These are phyloP conservation scores for Apis laboriosa DNA, from an alignment of 1,140 invertebrate species.

Conservation along the genomic window DNA sequence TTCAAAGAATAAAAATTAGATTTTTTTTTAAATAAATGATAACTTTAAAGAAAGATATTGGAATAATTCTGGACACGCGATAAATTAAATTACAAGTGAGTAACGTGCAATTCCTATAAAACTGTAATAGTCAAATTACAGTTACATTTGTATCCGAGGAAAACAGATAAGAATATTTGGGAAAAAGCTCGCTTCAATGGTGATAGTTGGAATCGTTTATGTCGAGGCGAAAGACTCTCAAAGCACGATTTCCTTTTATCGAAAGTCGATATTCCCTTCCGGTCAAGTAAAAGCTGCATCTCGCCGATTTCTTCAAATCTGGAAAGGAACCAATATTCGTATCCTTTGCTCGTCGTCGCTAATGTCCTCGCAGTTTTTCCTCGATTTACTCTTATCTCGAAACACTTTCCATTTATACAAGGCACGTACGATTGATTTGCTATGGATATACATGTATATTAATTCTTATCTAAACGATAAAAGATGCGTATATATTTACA, in stretches of 20 bases:
- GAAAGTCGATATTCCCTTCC: conserved; percentile 71
- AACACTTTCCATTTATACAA: not conserved
- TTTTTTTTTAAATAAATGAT: no score
- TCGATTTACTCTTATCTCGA: not conserved
- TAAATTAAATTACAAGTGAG: no score
- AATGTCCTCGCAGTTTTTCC: conserved; percentile 40
- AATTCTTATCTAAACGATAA: not conserved
- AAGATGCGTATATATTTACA: not conserved
- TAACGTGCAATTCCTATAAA: not conserved
- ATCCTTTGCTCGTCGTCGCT: conserved; percentile 44
- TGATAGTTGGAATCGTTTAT: conserved; percentile 63
- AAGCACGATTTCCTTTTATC: conserved; percentile 71
- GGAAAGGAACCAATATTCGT: conserved; percentile 33
- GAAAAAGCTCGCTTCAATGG: conserved; percentile 24
- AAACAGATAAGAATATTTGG: not conserved
- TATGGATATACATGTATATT: not conserved
- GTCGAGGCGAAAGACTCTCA: conserved; percentile 63
- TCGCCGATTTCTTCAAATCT: conserved; percentile 52
- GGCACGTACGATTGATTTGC: not conserved
- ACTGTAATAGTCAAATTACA: not conserved
- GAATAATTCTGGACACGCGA: no score
- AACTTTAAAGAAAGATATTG: no score
- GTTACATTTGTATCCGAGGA: not conserved
- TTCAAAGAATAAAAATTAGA: no score
- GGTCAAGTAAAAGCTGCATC: conserved; percentile 60